Base-by-base conservation (phyloP, 2,113 vertebrate genomes). In the Sinocyclocheilus grahami region DNA sequence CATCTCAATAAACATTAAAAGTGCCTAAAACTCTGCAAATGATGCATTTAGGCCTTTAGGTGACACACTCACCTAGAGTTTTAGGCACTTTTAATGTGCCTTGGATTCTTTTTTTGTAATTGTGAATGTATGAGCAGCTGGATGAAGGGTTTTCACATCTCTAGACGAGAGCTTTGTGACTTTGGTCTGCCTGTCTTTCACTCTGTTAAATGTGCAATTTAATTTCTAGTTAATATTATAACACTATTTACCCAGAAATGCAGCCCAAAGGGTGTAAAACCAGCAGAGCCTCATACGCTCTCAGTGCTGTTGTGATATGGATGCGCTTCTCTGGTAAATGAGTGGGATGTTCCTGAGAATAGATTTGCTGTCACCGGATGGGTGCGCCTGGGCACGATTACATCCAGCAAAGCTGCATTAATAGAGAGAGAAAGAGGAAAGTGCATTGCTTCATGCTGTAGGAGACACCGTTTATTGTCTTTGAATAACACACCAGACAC, bases 281-380 rank as follows among this genome's bases (percentile, higher is more conserved):
- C 22, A n/a, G 20, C 18, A 60, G 18, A 60, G 55, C 55, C 55
- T 60, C 33, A 27, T 63, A n/a, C 6, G 2, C 58, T 46, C 33
- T 81, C 48, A 53, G 46, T 9, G 62, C 39, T 63, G 13, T 65
- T 46, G 16, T 81, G 60, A 81, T 46, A 27, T 65, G 58, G 78
- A 46, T 62, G 55, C 12, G 20, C n/a, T 3, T 81, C 37, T 81
- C 13, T 30, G 42, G 13, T 81, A 65, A 81, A 10, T 46, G 60
- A 81, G 60, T 46, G 60, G 79, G 60, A 9, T 6, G 37, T 48
- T 65, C 9, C 2, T 24, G 2, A 5, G n/a, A 65, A 65, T 65
- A 67, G 79, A 81, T 81, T 81, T 81, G 60, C 79, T 81, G 39
- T 81, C 60, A 24, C 33, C 18, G 37, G 33, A 63, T 63, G 58